phyloP scores from a whole-genome alignment of 2,113 vertebrate genomes.

The Vombatus ursinus region DNA sequence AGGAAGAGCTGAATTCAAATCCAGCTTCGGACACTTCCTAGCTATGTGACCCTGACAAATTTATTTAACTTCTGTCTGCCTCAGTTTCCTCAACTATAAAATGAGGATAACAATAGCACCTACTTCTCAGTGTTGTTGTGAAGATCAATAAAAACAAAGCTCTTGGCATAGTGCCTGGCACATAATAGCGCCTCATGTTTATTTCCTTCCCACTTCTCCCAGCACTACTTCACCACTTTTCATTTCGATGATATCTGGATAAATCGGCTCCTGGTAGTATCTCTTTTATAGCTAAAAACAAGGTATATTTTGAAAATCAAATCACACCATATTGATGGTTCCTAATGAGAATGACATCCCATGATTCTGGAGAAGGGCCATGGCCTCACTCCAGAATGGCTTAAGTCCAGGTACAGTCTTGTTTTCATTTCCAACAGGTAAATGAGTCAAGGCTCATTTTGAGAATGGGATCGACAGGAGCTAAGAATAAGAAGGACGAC shows the following conservation, averaged over 20 bases:
- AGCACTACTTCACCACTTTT: not conserved
- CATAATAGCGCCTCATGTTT: not conserved
- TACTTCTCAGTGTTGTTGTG: not conserved
- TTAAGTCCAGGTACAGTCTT: not conserved
- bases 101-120: not conserved
- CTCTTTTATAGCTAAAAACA: not conserved
- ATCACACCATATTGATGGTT: constrained; percentile 9
- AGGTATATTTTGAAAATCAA: constrained; percentile 7
- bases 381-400: not conserved
- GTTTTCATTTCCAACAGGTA: not conserved
- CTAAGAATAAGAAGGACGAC: not conserved
- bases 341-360: constrained; percentile 11
- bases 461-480: not conserved
- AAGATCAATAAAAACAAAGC: not conserved
- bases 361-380: not conserved
- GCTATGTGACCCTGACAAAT: not conserved
- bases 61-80: not conserved
- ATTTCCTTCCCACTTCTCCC: not conserved
- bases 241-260: not conserved
- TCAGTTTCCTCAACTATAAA: not conserved
- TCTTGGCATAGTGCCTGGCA: not conserved
- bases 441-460: constrained; percentile 6
- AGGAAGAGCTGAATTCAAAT: not conserved
- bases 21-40: not conserved
- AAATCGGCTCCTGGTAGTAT: not conserved